phyloP scores from a whole-genome alignment of 2,113 vertebrate genomes.

The Zosterops lateralis region DNA sequence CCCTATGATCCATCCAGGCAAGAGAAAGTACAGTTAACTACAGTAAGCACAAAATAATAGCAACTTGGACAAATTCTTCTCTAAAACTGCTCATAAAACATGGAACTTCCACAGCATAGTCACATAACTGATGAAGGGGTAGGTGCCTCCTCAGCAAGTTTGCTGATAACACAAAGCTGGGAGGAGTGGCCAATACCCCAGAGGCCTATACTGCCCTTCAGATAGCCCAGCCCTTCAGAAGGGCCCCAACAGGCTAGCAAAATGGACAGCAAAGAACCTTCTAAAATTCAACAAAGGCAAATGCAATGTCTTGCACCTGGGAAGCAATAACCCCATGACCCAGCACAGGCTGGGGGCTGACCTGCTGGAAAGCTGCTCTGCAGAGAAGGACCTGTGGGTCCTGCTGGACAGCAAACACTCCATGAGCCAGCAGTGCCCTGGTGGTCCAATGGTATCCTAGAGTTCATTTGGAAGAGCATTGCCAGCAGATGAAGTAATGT shows the following conservation, averaged over 20 bases:
- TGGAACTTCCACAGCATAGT: background rate
- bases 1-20: background rate
- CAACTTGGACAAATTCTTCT: background rate
- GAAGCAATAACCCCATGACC: background rate
- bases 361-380: background rate
- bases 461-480: background rate
- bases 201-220: background rate
- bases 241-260: background rate
- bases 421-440: background rate
- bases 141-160: background rate
- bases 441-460: background rate
- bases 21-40: background rate
- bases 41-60: background rate
- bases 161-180: background rate
- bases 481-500: rapidly evolving
- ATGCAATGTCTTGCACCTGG: rapidly evolving
- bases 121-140: background rate
- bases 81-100: background rate
- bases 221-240: background rate
- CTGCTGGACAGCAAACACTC: background rate
- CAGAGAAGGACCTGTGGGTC: background rate
- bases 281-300: background rate
- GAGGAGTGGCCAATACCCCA: background rate
- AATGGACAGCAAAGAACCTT: background rate
- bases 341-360: background rate